phyloP scores from a whole-genome alignment of 2,888 invertebrate species.

The Horisme vitalbata region DNA sequence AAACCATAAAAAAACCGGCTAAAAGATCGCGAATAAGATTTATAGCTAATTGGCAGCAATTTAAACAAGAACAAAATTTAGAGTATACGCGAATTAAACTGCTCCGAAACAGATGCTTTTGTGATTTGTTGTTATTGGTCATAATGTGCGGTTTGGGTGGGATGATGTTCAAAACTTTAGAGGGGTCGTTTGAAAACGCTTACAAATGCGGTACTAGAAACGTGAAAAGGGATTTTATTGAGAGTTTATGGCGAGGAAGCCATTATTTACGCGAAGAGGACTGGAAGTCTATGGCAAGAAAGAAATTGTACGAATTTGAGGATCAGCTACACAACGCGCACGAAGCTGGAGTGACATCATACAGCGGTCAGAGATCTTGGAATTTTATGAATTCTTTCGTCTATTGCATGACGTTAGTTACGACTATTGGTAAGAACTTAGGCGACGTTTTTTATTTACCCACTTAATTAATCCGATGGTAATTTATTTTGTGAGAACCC shows the following conservation, averaged over 20 bases:
- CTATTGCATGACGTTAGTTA: slow-evolving; percentile 93
- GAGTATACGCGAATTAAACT: slow-evolving; percentile 81
- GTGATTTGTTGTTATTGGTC: slow-evolving; percentile 86
- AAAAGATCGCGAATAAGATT: slow-evolving; percentile 68
- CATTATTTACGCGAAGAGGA: slow-evolving; percentile 93
- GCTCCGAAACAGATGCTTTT: slow-evolving; percentile 86
- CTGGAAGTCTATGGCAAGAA: slow-evolving; percentile 93
- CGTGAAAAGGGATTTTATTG: slow-evolving; percentile 93
- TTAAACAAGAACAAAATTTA: slow-evolving; percentile 81
- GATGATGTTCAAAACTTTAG: slow-evolving; percentile 90
- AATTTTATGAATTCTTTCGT: slow-evolving; percentile 93
- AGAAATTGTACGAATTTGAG: slow-evolving; percentile 92
- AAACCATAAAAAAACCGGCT: slow-evolving; percentile 50
- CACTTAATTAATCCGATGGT: not conserved
- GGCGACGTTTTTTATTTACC: slow-evolving; percentile 3
- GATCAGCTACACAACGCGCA: slow-evolving; percentile 92
- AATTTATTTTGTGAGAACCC: not conserved
- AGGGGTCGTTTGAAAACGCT: slow-evolving; percentile 92
- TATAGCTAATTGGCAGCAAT: slow-evolving; percentile 79
- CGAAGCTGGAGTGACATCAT: slow-evolving; percentile 91
- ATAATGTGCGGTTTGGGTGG: slow-evolving; percentile 91
- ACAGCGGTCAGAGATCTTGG: slow-evolving; percentile 93
- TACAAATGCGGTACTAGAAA: slow-evolving; percentile 94
- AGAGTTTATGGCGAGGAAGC: slow-evolving; percentile 91
- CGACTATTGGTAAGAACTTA: slow-evolving; percentile 91